These are phyloP conservation scores for Hesperia comma DNA, from an alignment of 2,888 invertebrate genomes.

Conservation along the genomic window DNA sequence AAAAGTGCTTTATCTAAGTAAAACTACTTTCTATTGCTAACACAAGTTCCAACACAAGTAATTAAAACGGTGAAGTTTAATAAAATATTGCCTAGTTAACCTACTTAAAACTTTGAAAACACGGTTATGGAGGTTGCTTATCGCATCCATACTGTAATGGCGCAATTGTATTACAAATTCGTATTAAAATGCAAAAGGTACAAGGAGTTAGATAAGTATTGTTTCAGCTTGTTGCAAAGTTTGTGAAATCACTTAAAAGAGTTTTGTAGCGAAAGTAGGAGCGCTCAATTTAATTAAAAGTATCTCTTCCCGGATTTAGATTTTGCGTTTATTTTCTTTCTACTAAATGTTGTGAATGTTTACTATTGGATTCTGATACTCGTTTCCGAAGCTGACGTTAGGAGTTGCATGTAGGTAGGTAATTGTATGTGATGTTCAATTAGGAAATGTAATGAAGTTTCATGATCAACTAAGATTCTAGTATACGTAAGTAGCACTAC, in stretches of 20 bases:
- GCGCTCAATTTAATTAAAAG: conserved; percentile 47
- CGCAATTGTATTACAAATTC: conserved; percentile 43
- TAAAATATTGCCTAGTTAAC: conserved; percentile 5
- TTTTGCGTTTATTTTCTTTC: conserved; percentile 15
- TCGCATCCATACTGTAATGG: conserved; percentile 30
- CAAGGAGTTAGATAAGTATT: conserved; percentile 60
- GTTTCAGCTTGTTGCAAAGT: conserved; percentile 63
- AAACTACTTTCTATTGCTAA: not conserved
- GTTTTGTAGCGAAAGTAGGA: conserved; percentile 53
- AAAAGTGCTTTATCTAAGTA: not conserved
- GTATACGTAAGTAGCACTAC: too few species aligned
- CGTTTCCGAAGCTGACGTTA: too few species aligned
- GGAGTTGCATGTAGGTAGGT: too few species aligned
- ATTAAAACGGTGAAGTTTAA: not conserved
- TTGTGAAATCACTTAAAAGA: conserved; percentile 67
- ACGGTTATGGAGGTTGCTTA: conserved; percentile 26
- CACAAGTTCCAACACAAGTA: not conserved
- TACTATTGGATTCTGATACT: too few species aligned
- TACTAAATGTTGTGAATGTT: not conserved
- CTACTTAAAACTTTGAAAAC: conserved; percentile 23
- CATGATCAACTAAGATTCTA: too few species aligned
- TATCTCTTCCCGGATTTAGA: conserved; percentile 36
- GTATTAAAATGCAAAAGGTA: conserved; percentile 53
- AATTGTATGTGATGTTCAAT: too few species aligned
- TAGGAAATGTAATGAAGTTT: too few species aligned